Base-by-base conservation (phyloP, 2,113 vertebrate genomes). In the Bostrychus sinensis region DNA sequence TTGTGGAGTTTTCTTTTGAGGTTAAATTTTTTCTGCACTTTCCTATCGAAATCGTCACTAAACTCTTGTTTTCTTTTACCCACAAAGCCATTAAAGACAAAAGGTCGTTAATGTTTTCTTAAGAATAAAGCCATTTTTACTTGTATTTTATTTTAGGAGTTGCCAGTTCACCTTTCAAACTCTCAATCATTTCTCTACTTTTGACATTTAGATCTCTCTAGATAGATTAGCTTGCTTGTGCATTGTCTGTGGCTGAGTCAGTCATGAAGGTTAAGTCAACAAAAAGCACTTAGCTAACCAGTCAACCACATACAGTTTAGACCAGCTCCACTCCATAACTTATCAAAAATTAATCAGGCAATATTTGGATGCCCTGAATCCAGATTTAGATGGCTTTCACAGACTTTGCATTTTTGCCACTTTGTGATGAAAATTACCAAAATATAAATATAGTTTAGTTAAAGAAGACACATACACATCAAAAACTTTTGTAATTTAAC, bases 241-340 rank as follows among this genome's bases (percentile, higher is more conserved):
- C 54, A 36, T 39, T 56, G 17, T 61, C 36, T 71, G 48, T 26
- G 25, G 38, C 16, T 39, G 71, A 67, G 39, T 58, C 48, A 54
- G 13, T 22, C 28, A n/a, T 56, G 53, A 51, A 51, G 32, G 43
- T 59, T 30, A 72, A 45, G 20, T 54, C 25, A 51, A 51, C 48
- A 51, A 51, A 51, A 28, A 51, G 48, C 48, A 51, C 48, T 51
- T 51, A 51, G 48, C 25, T 51, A 48, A 6, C 25, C 45, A 45
- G 42, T 45, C 19, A 48, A 14, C 22, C 45, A 5, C 45, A 26
- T 12, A 48, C 23, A 16, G 4, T 48, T 48, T 22, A 13, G 23
- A 25, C 22, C 12, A 39, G 14, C 37, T 1, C 12, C 23, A 23
- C 6, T 50, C 13, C 14, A 26, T 16, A n/a, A 51, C 48, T n/a